These are phyloP conservation scores for Pygoscelis adeliae DNA, from an alignment of 2,113 vertebrate species.

Conservation along the genomic window DNA sequence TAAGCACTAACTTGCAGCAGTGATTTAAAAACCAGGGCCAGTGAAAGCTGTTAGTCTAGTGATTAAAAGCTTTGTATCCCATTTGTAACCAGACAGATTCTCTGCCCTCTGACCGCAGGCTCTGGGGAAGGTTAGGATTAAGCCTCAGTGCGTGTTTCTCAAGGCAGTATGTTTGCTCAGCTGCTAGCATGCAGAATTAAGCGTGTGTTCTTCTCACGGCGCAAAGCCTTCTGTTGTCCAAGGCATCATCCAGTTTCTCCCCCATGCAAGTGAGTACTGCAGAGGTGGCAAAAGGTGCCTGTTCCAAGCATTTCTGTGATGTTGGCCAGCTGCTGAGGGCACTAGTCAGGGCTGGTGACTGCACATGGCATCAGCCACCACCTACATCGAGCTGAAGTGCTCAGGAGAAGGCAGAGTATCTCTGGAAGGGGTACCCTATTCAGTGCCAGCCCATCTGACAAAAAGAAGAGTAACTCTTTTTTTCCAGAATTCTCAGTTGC, in stretches of 20 bases:
- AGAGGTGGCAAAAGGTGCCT: background rate
- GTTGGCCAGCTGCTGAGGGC: background rate
- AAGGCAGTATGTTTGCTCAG: background rate
- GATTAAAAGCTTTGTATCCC: background rate
- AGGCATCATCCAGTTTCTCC: background rate
- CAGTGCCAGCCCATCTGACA: background rate
- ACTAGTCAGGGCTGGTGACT: background rate
- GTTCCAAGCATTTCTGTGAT: background rate
- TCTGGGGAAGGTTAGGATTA: background rate
- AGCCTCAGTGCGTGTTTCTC: background rate
- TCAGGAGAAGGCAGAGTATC: background rate
- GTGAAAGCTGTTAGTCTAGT: background rate
- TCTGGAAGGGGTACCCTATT: background rate
- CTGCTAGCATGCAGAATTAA: background rate
- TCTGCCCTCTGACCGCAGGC: background rate
- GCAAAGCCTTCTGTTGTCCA: background rate
- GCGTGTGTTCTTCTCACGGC: background rate
- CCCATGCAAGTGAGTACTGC: background rate
- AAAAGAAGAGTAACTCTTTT: background rate
- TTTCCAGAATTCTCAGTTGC: background rate
- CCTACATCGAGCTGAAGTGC: background rate
- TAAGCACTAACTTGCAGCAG: background rate
- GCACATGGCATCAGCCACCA: background rate
- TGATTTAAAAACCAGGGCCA: background rate
- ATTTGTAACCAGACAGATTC: background rate